Base-by-base conservation (phyloP, 2,888 invertebrate species). In the Caenorhabditis sp. region DNA sequence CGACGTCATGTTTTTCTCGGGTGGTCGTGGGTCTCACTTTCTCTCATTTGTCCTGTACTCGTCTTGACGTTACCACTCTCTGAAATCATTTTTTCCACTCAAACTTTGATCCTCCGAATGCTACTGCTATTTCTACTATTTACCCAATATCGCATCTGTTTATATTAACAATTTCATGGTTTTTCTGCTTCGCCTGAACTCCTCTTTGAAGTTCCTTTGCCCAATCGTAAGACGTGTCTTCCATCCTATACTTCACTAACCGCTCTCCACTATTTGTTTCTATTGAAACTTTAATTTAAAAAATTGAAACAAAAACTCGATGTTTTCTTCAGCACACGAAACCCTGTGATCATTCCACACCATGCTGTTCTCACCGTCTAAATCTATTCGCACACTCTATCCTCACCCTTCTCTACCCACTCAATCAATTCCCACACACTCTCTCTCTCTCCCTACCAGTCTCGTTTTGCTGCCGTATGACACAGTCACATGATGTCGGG, bases 401-500 rank as follows among this genome's bases (percentile, higher is more conserved):
- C 5, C 31, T 31, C 31, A 16, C 41, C 19, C 28, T 19, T 22
- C 49, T 61, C 49, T 59, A 58, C 47, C 4, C 47, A 8, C 47
- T 47, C 47, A 41, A 61, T 26, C 24, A 28, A n/a, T 74, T n/a
- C n/a, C n/a, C n/a, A 19, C 22, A 38, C 22, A 26, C 38, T 24
- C 31, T 51, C 35, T 79, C 70, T 77, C 68, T 5, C 26, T 4
- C 12, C 19, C 38, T 49, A 54, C 72, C 80, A 69, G 72, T 63
- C 73, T 73, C 77, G 72, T 49, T 73, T 44, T 73, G 44, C 59
- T 41, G 72, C 74, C 80, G 69, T 73, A 66, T 81, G 74, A 68
- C 69, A 61, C 28, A 69, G 74, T 81, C 80, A 81, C 69, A 75
- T 81, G 80, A 81, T 74, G 61, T 61, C 51, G 66, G 38, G 73